phyloP scores from a whole-genome alignment of 1,140 invertebrate genomes.

The Cydia fagiglandana region DNA sequence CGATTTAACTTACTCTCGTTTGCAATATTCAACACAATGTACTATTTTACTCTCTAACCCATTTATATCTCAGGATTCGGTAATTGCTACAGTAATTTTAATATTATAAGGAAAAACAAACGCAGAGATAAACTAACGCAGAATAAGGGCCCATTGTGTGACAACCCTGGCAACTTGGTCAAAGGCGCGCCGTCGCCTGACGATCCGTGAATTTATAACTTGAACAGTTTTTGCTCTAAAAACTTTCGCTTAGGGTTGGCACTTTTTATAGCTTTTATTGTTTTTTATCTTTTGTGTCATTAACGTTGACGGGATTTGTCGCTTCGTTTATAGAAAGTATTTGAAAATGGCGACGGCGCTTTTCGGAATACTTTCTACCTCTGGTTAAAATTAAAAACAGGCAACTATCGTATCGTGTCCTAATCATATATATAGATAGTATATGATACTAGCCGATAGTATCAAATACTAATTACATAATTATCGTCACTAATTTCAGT shows the following conservation, averaged over 20 bases:
- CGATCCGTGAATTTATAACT: conserved; percentile 4
- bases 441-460: too few species aligned
- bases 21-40: too few species aligned
- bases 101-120: background rate
- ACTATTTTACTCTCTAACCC: too few species aligned
- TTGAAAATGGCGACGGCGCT: background rate
- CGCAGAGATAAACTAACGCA: background rate
- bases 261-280: conserved; percentile 7
- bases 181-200: background rate
- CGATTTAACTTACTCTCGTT: too few species aligned
- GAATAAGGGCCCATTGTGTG: conserved; percentile 10
- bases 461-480: too few species aligned
- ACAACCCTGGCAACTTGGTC: background rate
- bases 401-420: too few species aligned
- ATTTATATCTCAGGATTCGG: too few species aligned
- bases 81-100: background rate
- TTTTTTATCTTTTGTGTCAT: conserved; percentile 4
- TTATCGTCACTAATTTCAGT: too few species aligned
- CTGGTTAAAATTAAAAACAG: too few species aligned
- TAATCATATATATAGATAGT: too few species aligned
- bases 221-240: background rate
- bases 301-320: background rate
- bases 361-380: too few species aligned
- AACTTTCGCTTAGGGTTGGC: background rate
- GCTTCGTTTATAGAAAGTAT: conserved; percentile 2